These are phyloP conservation scores for Desmodus rotundus DNA, from an alignment of 2,113 vertebrate genomes.

Conservation along the genomic window DNA sequence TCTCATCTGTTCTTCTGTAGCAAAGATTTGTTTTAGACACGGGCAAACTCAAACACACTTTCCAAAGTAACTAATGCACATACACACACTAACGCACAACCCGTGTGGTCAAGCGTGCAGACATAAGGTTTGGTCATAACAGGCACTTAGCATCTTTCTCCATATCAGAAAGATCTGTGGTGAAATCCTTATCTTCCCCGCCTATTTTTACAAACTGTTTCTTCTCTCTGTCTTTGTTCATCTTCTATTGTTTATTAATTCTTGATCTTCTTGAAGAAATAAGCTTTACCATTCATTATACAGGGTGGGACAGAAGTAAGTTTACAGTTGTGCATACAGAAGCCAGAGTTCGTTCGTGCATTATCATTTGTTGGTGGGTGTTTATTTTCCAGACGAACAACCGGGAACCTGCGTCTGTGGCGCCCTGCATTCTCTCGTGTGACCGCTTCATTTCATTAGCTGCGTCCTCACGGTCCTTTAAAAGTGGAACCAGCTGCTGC, in stretches of 20 bases:
- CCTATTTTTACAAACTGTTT: neutral
- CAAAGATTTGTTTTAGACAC: neutral
- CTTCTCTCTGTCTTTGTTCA: neutral
- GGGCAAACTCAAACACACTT: neutral
- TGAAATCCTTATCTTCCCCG: neutral
- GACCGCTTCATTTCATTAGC: neutral
- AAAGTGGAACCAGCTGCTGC: slow-evolving; percentile 65
- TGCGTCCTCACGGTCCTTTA: slow-evolving; percentile 15
- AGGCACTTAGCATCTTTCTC: neutral
- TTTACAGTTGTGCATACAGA: no score
- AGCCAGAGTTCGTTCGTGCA: no score
- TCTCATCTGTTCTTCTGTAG: neutral
- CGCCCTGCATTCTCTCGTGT: neutral
- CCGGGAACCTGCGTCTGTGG: accelerated
- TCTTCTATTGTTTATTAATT: neutral
- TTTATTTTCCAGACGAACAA: neutral
- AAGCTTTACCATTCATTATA: no score
- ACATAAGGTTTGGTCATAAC: neutral
- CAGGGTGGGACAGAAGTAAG: no score
- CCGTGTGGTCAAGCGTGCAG: no score
- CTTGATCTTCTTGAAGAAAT: neutral
- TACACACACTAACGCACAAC: neutral
- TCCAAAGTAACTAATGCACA: neutral
- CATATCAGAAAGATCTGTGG: neutral
- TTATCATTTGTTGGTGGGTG: neutral